phyloP scores from a whole-genome alignment of 2,888 invertebrate genomes.

The Taphrorychus bicolor region DNA sequence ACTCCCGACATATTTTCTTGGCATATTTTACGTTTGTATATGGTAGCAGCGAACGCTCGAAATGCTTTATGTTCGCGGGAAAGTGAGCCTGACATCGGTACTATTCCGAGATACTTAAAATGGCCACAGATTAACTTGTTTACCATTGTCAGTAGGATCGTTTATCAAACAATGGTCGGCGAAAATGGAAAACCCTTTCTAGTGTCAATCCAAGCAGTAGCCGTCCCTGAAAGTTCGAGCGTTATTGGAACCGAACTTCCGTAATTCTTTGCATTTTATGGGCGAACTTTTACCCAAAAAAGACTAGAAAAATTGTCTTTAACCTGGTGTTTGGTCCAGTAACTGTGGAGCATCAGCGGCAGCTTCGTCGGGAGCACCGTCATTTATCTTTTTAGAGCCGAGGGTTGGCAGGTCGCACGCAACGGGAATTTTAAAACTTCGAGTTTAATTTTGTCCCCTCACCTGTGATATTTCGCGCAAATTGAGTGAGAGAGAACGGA shows the following conservation, averaged over 20 bases:
- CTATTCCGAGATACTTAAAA: conserved; percentile 2
- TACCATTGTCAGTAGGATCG: not conserved
- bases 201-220: too few relatives aligned
- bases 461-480: conserved; percentile 36
- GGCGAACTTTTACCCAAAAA: not conserved
- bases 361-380: conserved; percentile 13
- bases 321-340: conserved; percentile 17
- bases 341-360: conserved; percentile 12
- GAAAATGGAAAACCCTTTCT: not conserved
- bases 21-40: conserved; percentile 25
- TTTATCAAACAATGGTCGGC: not conserved
- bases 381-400: conserved; percentile 39
- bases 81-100: not conserved
- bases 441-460: conserved; percentile 40
- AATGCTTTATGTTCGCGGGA: not conserved
- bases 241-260: not conserved
- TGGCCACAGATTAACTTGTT: not conserved
- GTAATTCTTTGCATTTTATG: not conserved
- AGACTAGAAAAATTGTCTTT: conserved; percentile 22
- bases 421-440: conserved; percentile 41
- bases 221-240: too few relatives aligned
- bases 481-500: conserved; percentile 38
- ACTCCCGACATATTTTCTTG: conserved; percentile 30
- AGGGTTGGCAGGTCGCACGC: conserved; percentile 34
- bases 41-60: conserved; percentile 9